These are phyloP conservation scores for Petrocephalus zakoni DNA, from an alignment of 2,113 vertebrate genomes.

Conservation along the genomic window DNA sequence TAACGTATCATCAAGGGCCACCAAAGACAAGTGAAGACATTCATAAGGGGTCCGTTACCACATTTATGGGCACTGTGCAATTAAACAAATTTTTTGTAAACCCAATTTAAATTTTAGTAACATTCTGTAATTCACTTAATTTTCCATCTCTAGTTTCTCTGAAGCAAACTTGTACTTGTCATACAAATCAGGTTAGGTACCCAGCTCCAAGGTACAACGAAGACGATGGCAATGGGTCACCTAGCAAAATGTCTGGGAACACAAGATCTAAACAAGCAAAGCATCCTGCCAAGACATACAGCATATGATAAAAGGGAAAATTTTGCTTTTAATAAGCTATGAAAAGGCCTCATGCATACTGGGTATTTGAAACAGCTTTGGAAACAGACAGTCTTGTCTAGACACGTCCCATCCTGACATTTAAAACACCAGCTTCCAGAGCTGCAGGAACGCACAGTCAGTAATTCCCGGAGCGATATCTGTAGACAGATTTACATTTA, in stretches of 20 bases:
- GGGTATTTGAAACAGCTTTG: slow-evolving; percentile 4
- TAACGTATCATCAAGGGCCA: not conserved
- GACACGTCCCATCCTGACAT: slow-evolving; percentile 8
- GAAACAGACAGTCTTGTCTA: not conserved
- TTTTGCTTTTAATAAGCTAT: not conserved
- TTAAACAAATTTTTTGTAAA: not conserved
- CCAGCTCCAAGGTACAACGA: not conserved
- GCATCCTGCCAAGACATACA: not conserved
- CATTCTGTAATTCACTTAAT: not conserved
- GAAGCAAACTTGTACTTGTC: not conserved
- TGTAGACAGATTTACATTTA: not conserved
- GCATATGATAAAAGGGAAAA: not conserved
- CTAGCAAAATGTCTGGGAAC: not conserved
- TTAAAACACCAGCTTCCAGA: slow-evolving; percentile 9
- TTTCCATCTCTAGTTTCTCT: not conserved
- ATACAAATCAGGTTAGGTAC: not conserved
- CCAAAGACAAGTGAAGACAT: not conserved
- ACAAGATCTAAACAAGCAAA: not conserved
- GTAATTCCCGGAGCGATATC: not conserved
- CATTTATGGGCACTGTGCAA: not conserved
- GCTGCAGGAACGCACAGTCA: not conserved
- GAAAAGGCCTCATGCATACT: not conserved
- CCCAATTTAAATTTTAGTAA: not conserved
- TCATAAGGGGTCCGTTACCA: not conserved
- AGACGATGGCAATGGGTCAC: not conserved